These are phyloP conservation scores for Cheumatopsyche charites DNA, from an alignment of 1,140 invertebrate genomes.

Conservation along the genomic window DNA sequence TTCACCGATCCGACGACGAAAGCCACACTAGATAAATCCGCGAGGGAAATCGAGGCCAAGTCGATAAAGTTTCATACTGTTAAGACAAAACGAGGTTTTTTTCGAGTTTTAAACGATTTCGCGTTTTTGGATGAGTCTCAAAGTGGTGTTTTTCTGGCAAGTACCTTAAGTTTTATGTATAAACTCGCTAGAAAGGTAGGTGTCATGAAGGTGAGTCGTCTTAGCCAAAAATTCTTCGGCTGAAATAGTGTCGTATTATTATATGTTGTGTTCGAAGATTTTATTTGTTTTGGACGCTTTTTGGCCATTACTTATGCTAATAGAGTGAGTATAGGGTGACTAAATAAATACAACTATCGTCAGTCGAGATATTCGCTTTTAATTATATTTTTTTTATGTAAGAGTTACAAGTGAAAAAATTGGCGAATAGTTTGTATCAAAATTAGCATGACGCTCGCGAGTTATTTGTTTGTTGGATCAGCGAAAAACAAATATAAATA, in stretches of 20 bases:
- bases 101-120: not conserved
- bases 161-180: not conserved
- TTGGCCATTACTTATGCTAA: constrained; percentile 10
- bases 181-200: constrained; percentile 4
- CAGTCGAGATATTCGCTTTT: too few species aligned
- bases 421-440: too few species aligned
- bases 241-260: not conserved
- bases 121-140: constrained; percentile 11
- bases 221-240: not conserved
- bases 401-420: too few species aligned
- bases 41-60: too few species aligned
- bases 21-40: not conserved
- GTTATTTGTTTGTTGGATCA: too few species aligned
- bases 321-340: constrained; percentile 1
- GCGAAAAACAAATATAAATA: too few species aligned
- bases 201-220: not conserved
- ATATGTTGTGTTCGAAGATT: not conserved
- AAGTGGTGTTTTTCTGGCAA: not conserved
- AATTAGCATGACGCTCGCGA: too few species aligned
- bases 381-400: too few species aligned
- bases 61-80: not conserved
- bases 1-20: not conserved
- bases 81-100: not conserved
- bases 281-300: constrained; percentile 15
- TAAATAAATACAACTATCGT: not conserved